These are phyloP conservation scores for Sialia sialis DNA, from an alignment of 2,113 vertebrate genomes.

Conservation along the genomic window DNA sequence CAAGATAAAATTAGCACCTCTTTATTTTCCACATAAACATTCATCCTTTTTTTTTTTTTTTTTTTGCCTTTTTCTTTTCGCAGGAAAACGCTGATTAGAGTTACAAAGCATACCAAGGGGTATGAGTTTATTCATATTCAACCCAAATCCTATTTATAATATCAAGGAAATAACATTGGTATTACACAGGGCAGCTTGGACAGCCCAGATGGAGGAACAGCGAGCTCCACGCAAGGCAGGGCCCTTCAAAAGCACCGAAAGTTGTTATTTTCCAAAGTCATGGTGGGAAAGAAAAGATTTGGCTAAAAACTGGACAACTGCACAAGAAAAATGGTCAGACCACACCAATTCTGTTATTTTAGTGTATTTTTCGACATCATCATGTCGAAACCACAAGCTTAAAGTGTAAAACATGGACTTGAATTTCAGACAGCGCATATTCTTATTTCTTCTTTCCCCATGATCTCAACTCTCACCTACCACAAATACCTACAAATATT, in stretches of 20 bases:
- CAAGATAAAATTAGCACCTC: slow-evolving; percentile 80
- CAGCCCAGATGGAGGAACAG: not conserved
- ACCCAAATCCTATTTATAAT: slow-evolving; percentile 73
- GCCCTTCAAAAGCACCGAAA: not conserved
- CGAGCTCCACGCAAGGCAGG: not conserved
- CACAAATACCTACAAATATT: not conserved
- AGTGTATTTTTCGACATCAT: fast-evolving
- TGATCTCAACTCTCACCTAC: fast-evolving
- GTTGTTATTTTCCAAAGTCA: not conserved
- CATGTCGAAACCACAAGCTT: not conserved
- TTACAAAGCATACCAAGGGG: slow-evolving; percentile 65
- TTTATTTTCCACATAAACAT: slow-evolving; percentile 73
- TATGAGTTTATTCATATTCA: slow-evolving; percentile 67
- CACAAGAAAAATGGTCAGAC: not conserved
- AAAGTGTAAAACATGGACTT: fast-evolving
- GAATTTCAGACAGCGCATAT: fast-evolving
- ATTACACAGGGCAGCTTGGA: slow-evolving; percentile 46
- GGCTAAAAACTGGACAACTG: not conserved
- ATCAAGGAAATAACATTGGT: slow-evolving; percentile 72
- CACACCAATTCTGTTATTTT: fast-evolving
- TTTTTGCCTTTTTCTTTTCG: not conserved
- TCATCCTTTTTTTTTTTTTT: not conserved
- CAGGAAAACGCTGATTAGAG: slow-evolving; percentile 74
- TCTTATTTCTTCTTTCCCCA: fast-evolving
- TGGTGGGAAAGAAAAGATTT: not conserved